Base-by-base conservation (phyloP, 2,797 vertebrate species). In the Urosaurus nigricauda region DNA sequence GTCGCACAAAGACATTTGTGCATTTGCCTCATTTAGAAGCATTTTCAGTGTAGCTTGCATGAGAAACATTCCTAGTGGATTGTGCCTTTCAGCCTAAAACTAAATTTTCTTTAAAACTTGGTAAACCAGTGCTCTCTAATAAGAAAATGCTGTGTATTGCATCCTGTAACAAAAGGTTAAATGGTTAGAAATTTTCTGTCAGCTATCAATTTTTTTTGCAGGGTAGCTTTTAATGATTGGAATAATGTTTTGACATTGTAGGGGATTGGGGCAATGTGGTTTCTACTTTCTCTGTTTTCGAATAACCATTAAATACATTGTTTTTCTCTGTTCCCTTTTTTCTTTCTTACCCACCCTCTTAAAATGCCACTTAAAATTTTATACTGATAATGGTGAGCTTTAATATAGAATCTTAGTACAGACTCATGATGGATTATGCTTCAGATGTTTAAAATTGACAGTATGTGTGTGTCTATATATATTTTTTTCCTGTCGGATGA, bases 321-420 rank as follows among this genome's bases (percentile, higher is more conserved):
- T 95, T 95, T 96, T 94, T 92, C 90, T 93, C 93, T 92, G 83
- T 90, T 90, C 90, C 89, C 87, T 82, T 84, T 95, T 96, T 97
- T 96, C 94, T 89, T 97, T 94, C 93, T 95, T 94, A 96, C 95
- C 92, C 89, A 95, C 95, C 95, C 86, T 35, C 84, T 32, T 0
- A 82, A 81, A 81, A 96, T 92, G 94, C 92, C 91, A 83, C 91
- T 94, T 94, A 91, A 91, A 93, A 88, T 94, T 95, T 94, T 94
- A 92, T 94, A 94, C 94, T 95, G 93, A 93, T 97, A 97, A 97
- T 96, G 97, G 97, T 97, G 97, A 97, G 98, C 98, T 98, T 98
- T 98, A 98, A 97, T 93, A 96, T 98, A 97, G 97, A 97, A 97
- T 96, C 97, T 97, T 97, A 97, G 95, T 94, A 93, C 77, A 90